Conservation (phyloP, 2,888 invertebrate genomes). For the Lymantria monacha region DNA sequence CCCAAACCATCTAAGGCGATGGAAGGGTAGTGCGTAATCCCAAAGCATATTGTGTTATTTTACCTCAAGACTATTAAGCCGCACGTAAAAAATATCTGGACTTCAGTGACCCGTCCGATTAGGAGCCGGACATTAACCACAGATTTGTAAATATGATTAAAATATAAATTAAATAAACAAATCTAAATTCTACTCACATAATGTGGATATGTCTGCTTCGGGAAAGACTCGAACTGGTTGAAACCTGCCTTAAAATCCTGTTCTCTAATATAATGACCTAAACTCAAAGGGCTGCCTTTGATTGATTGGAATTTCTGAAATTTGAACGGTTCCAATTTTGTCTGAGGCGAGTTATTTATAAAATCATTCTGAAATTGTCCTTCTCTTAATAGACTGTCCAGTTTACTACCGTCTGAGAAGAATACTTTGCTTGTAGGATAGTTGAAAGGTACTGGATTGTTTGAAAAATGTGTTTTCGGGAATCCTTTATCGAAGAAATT, state of each 20-base stretch:
- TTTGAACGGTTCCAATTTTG: slow-evolving; percentile 30
- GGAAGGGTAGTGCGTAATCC: no score
- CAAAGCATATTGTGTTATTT: no score
- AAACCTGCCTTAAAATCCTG: slow-evolving; percentile 15
- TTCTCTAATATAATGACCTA: slow-evolving; percentile 44
- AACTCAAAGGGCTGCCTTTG: slow-evolving; percentile 39
- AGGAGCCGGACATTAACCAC: no score
- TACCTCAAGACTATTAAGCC: no score
- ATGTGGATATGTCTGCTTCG: slow-evolving; percentile 58
- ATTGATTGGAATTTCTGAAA: slow-evolving; percentile 39
- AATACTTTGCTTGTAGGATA: background rate
- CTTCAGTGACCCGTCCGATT: no score
- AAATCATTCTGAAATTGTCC: background rate
- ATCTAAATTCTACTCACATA: slow-evolving; percentile 55
- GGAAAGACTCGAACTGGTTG: slow-evolving; percentile 42
- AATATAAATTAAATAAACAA: no score
- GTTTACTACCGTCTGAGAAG: background rate
- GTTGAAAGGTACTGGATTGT: background rate
- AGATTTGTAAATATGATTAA: no score
- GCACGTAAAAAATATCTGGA: no score
- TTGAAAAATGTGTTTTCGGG: background rate
- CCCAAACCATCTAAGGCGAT: no score
- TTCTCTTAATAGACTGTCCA: no score
- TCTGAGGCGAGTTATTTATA: background rate
- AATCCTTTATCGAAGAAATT: background rate